Percentiles rank a stretch among this genome's conserved stretches.
Evolutionary conservation across 2,113 vertebrate genomes (phyloP).

Genomic region (Rynchops niger): DNA sequence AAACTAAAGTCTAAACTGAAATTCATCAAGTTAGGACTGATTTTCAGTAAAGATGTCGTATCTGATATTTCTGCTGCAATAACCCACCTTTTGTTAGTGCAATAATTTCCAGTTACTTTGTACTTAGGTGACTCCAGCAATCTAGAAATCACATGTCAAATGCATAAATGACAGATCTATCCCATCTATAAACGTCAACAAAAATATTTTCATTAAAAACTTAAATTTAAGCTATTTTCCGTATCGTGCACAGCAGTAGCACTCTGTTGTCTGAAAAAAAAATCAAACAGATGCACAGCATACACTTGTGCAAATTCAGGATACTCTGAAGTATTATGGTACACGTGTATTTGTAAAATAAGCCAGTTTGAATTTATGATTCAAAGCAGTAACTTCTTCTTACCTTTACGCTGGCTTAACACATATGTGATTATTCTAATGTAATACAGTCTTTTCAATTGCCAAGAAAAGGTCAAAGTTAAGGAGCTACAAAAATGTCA

Average conservation of each 20-base stretch:
- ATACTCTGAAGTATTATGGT: background rate
- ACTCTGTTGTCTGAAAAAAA: background rate
- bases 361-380: background rate
- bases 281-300: background rate
- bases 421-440: background rate
- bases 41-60: background rate
- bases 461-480: background rate
- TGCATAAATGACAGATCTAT: background rate
- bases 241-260: background rate
- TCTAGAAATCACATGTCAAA: background rate
- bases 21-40: background rate
- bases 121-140: background rate
- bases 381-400: background rate
- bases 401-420: background rate
- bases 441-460: background rate
- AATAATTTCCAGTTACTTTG: background rate
- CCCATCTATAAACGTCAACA: background rate
- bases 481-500: background rate
- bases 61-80: background rate
- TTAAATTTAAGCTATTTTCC: background rate
- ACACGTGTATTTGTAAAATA: background rate
- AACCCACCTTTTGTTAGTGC: background rate
- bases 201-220: background rate
- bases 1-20: background rate
- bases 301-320: background rate